Conservation (phyloP, 2,113 vertebrate species). For the Mastomys coucha region DNA sequence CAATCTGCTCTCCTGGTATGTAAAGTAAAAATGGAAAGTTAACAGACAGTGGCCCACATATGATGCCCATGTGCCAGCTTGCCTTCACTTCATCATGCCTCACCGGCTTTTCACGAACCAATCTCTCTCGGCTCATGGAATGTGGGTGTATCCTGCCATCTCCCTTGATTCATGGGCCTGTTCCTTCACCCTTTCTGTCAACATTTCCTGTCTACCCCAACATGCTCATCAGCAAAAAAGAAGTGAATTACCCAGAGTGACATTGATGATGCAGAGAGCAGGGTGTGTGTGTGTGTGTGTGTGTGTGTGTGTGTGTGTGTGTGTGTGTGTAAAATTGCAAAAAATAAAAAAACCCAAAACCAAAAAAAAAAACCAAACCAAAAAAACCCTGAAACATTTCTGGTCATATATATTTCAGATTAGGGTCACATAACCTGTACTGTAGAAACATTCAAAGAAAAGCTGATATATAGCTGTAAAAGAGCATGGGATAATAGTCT, state of each 20-base stretch:
- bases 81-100: conserved; percentile 6
- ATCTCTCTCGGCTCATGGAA: neutral
- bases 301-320: neutral
- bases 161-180: conserved; percentile 23
- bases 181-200: conserved; percentile 51
- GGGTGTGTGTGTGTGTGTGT: no score
- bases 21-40: conserved; percentile 78
- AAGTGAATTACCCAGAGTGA: no score
- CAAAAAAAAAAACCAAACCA: no score
- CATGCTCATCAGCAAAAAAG: neutral
- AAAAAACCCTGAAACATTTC: neutral
- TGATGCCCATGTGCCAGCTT: conserved; percentile 57
- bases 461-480: neutral
- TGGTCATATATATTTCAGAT: neutral
- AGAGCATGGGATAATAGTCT: neutral
- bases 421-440: neutral
- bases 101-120: neutral
- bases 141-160: neutral
- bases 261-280: rapidly evolving
- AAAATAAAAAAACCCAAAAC: no score
- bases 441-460: neutral
- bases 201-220: neutral
- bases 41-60: conserved; percentile 77
- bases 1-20: conserved; percentile 74
- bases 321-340: no score